Evolutionary conservation across 2,888 invertebrate species (phyloP).

Genomic region (Amblyjoppa proteus): DNA sequence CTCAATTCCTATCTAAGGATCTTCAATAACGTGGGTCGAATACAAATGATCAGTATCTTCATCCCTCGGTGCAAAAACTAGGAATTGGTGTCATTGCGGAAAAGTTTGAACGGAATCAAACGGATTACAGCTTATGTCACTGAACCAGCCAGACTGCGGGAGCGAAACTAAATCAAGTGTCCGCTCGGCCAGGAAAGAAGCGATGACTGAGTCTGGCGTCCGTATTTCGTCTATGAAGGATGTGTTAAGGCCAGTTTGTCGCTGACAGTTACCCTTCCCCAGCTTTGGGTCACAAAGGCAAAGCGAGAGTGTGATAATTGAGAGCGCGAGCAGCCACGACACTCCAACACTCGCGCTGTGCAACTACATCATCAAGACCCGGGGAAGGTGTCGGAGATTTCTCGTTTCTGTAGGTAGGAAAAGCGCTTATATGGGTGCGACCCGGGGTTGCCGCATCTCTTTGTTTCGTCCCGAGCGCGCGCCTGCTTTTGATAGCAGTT

Average conservation of each 20-base stretch:
- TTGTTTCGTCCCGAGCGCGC: conserved; percentile 65
- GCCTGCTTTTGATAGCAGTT: conserved; percentile 78
- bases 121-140: too few relatives aligned
- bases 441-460: conserved; percentile 34
- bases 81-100: too few relatives aligned
- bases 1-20: too few relatives aligned
- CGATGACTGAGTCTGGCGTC: background rate
- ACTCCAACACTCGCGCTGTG: conserved; percentile 7
- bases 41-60: too few relatives aligned
- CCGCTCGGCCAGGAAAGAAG: background rate
- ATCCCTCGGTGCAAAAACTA: too few relatives aligned
- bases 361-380: background rate
- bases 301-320: conserved; percentile 62
- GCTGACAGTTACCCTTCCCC: conserved; percentile 37
- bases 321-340: conserved; percentile 19
- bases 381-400: background rate
- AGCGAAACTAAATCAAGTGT: background rate
- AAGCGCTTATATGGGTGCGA: background rate
- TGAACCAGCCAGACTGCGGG: too few relatives aligned
- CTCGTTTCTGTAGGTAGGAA: background rate
- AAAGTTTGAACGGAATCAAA: too few relatives aligned
- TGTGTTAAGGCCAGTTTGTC: conserved; percentile 29
- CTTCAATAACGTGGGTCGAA: too few relatives aligned
- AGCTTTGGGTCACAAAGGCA: conserved; percentile 27
- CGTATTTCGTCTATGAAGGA: background rate